Evolutionary conservation across 1,140 invertebrate species (phyloP).

Genomic region (Atta colombica): DNA sequence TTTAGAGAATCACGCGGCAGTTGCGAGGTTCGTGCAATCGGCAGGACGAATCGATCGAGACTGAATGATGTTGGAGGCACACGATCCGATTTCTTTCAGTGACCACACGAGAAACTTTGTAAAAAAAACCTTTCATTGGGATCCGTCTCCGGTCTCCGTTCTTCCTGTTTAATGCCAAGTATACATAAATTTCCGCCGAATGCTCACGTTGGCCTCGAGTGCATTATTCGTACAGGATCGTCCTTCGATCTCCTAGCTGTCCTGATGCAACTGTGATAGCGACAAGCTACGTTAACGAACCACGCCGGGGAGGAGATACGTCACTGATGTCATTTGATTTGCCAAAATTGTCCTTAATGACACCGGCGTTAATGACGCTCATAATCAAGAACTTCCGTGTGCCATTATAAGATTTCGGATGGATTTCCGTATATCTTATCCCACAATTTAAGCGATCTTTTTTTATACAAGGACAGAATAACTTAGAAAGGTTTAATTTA

Average conservation of each 20-base stretch:
- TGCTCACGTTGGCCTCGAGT: constrained; percentile 57
- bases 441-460: not conserved
- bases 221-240: constrained; percentile 66
- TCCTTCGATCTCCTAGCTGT: constrained; percentile 61
- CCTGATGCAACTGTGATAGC: constrained; percentile 54
- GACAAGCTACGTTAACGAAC: constrained; percentile 44
- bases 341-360: constrained; percentile 48
- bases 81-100: constrained; percentile 44
- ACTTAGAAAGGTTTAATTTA: not conserved
- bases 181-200: constrained; percentile 63
- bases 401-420: constrained; percentile 14
- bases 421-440: constrained; percentile 42
- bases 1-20: not conserved
- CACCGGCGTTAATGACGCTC: constrained; percentile 15
- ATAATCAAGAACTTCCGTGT: constrained; percentile 43
- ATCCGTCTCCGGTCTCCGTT: constrained; percentile 18
- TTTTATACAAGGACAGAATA: constrained; percentile 8
- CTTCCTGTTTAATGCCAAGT: constrained; percentile 68
- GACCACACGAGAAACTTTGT: constrained; percentile 19
- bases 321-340: constrained; percentile 16
- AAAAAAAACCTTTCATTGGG: constrained; percentile 51
- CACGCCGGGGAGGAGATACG: not conserved
- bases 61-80: constrained; percentile 34
- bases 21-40: not conserved
- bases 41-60: constrained; percentile 51